Evolutionary conservation across 1,140 invertebrate genomes (phyloP), one percentile per base, ranked within the genome.

Genomic region (Oreohelix idahoensis): DNA sequence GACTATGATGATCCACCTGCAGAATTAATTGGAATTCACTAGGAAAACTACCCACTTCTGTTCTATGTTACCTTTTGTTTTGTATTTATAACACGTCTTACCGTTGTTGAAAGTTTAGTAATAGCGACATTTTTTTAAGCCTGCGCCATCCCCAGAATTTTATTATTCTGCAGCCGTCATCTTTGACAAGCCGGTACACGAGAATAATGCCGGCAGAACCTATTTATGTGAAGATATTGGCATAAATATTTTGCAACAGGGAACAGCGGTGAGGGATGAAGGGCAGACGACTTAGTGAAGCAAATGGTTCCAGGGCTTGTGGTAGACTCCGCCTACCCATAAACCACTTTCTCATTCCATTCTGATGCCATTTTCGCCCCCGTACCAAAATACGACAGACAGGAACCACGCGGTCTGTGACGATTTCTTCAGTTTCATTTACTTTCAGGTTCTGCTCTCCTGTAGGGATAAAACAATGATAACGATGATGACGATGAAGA

Each of bases 221-320:
- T 66, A 32, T 66, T 8, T 66, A 32, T 66, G 20, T 66, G 23
- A 66, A 29, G 11, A 66, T 35, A 32, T 32, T 66, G n/a, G n/a
- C 63, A 66, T 32, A 66, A 66, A 66, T 66, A 66, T 66, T 66
- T 66, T 29, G 32, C 63, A 66, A 66, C 63, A 66, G 8, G 17
- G 11, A 32, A 23, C 63, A 11, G 10, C 32, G 63, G 2, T 66
- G 63, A 66, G 5, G 29, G 63, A 66, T 17, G 32, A 2, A 32
- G 8, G 20, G 20, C 63, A 66, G 63, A 66, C 29, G 29, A 66
- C n/a, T 66, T 66, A 66, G 20, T 2, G 29, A 32, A 66, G 63
- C 29, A 29, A 32, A 35, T 32, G 63, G n/a, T 66, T 66, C 11
- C 51, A 17, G 2, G 51, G 51, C 26, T 23, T 58, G 23, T 15